Evolutionary conservation across 2,113 vertebrate species (phyloP).

Genomic region (Misgurnus anguillicaudatus): DNA sequence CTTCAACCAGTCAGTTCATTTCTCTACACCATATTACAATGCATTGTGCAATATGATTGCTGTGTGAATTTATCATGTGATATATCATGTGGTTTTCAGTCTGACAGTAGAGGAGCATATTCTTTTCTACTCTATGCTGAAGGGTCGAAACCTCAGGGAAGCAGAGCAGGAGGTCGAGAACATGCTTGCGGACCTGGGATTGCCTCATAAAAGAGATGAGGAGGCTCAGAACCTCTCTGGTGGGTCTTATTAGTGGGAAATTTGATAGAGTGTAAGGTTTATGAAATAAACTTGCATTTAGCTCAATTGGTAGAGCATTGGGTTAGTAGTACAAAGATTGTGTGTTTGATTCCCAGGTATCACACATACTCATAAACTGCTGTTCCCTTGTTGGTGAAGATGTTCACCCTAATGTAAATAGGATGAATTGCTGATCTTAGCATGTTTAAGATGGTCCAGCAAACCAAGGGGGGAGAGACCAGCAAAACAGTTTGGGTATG

Average conservation of each 20-base stretch:
- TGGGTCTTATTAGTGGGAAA: constrained; percentile 50
- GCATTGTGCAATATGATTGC: background rate
- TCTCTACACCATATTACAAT: background rate
- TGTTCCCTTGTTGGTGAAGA: too few relatives aligned
- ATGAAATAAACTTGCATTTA: background rate
- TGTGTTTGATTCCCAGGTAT: too few relatives aligned
- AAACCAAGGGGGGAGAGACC: too few relatives aligned
- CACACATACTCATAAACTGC: too few relatives aligned
- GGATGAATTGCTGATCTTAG: background rate
- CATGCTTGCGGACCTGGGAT: constrained; percentile 86
- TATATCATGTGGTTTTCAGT: constrained; percentile 44
- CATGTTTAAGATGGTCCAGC: too few relatives aligned
- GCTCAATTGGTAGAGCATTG: background rate
- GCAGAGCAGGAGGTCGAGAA: constrained; percentile 82
- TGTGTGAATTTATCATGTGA: background rate
- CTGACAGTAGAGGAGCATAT: constrained; percentile 87
- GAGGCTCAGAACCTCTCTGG: constrained; percentile 92
- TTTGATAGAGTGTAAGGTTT: background rate
- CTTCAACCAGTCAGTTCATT: constrained; percentile 73
- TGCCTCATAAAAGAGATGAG: constrained; percentile 87
- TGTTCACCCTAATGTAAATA: too few relatives aligned
- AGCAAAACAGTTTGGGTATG: too few relatives aligned
- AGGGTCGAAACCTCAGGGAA: constrained; percentile 81
- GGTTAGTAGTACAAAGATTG: too few relatives aligned
- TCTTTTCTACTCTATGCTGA: constrained; percentile 84